phyloP scores from a whole-genome alignment of 2,797 vertebrate genomes.

The Pelobates cultripes region DNA sequence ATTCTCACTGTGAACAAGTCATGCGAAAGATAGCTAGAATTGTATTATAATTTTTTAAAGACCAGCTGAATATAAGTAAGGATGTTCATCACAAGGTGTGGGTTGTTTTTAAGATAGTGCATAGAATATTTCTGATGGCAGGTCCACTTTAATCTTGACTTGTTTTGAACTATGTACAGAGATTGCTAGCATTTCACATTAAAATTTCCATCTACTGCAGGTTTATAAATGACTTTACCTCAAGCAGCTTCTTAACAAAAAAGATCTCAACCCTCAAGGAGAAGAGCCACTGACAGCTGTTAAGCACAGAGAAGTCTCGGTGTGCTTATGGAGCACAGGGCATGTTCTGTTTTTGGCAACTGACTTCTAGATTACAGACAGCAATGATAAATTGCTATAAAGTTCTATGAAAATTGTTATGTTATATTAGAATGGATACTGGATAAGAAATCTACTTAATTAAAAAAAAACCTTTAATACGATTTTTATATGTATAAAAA shows the following conservation, averaged over 20 bases:
- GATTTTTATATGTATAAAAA: too few species aligned
- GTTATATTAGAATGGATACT: too few species aligned
- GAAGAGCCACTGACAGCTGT: conserved; percentile 28
- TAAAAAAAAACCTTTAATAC: too few species aligned
- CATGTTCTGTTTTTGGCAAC: conserved; percentile 40
- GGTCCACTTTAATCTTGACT: neutral
- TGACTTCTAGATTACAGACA: conserved; percentile 29
- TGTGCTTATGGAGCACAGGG: conserved; percentile 30
- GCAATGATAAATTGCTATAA: conserved; percentile 26
- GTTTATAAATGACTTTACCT: conserved; percentile 17
- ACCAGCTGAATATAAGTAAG: too few species aligned
- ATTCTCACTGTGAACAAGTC: too few species aligned
- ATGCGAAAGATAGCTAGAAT: too few species aligned
- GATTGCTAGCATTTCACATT: neutral
- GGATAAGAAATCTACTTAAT: too few species aligned
- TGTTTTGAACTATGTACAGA: neutral
- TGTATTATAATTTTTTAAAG: too few species aligned
- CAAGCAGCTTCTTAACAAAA: conserved; percentile 27
- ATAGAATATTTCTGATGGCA: too few species aligned
- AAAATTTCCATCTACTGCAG: conserved; percentile 9
- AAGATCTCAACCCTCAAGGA: conserved; percentile 23
- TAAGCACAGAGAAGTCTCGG: conserved; percentile 10
- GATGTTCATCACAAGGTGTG: too few species aligned
- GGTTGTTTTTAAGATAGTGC: too few species aligned
- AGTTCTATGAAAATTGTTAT: too few species aligned